Base-by-base conservation (phyloP, 2,888 invertebrate species). In the Cryptosula pallasiana region DNA sequence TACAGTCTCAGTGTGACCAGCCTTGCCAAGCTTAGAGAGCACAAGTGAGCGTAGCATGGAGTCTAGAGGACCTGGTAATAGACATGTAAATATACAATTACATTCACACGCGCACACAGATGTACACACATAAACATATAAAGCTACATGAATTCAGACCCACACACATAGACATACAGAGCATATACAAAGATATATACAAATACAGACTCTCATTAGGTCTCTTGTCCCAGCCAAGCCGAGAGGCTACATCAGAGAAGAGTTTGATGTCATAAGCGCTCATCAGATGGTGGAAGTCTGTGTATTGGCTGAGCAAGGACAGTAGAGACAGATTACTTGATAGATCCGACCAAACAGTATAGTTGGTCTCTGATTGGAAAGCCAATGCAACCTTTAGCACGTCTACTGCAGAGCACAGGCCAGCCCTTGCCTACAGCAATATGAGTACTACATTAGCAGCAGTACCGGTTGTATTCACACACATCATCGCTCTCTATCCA, bases 41-140 rank as follows among this genome's bases (percentile, higher is more conserved):
- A 95, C 91, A 72, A 96, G 87, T 77, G 93, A 91, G 74, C 97
- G 88, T 57, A 97, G 87, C 78, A 96, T 87, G 0, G 93, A 92
- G 77, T 92, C 91, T 76, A 95, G 87, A 82, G 95, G 95, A 78
- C 86, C 88, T 88, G 77, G 1, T 77, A 74, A 16, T 45, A 45
- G 45, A n/a, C n/a, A n/a, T n/a, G n/a, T n/a, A n/a, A n/a, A n/a
- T n/a, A n/a, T n/a, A n/a, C n/a, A n/a, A n/a, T n/a, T n/a, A n/a
- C n/a, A n/a, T n/a, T n/a, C n/a, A n/a, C n/a, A n/a, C n/a, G n/a
- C n/a, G n/a, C n/a, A n/a, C n/a, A n/a, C n/a, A n/a, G n/a, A n/a
- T n/a, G n/a, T n/a, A n/a, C n/a, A n/a, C n/a, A n/a, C n/a, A n/a
- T n/a, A n/a, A n/a, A n/a, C n/a, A n/a, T n/a, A n/a, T n/a, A n/a